A percentile compares a stretch with the other conserved stretches of the same genome.
phyloP scores from a whole-genome alignment of 2,888 invertebrate genomes.

The Crepidodera aurea region DNA sequence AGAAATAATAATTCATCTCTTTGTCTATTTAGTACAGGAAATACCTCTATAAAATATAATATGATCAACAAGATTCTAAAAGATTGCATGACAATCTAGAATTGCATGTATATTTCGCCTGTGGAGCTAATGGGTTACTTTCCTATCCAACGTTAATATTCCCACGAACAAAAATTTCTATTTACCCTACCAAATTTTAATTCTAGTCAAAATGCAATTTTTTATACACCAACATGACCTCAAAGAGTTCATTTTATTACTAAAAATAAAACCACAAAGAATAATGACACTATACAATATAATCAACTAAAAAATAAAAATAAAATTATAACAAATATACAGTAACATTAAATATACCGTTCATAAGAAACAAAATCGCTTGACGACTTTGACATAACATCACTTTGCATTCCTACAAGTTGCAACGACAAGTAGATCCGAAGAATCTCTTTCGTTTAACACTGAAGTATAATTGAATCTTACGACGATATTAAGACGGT shows the following conservation, averaged over 20 bases:
- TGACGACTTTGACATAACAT: slow-evolving; percentile 18
- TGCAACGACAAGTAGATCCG: slow-evolving; percentile 55
- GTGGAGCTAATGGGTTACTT: slow-evolving; percentile 14
- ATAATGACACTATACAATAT: slow-evolving; percentile 14
- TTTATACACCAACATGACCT: slow-evolving; percentile 1
- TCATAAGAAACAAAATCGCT: slow-evolving; percentile 14
- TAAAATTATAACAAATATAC: slow-evolving; percentile 23
- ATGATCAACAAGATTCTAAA: not conserved
- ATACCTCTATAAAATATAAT: not conserved
- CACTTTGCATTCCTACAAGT: slow-evolving; percentile 50
- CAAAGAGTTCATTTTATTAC: slow-evolving; percentile 11
- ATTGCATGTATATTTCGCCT: slow-evolving; percentile 6
- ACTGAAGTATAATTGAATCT: slow-evolving; percentile 12
- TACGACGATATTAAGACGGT: not conserved
- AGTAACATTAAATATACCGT: not conserved
- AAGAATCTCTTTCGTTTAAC: slow-evolving; percentile 35
- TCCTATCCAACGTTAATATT: slow-evolving; percentile 7
- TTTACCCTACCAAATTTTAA: not conserved
- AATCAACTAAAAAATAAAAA: slow-evolving; percentile 6
- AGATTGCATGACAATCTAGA: slow-evolving; percentile 2
- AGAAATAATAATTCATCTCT: not conserved
- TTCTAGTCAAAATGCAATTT: not conserved
- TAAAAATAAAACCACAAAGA: slow-evolving; percentile 16
- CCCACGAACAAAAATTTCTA: not conserved
- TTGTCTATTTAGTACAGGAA: not conserved